These are phyloP conservation scores for Morpho achilles DNA, from an alignment of 2,888 invertebrate species.

Conservation along the genomic window DNA sequence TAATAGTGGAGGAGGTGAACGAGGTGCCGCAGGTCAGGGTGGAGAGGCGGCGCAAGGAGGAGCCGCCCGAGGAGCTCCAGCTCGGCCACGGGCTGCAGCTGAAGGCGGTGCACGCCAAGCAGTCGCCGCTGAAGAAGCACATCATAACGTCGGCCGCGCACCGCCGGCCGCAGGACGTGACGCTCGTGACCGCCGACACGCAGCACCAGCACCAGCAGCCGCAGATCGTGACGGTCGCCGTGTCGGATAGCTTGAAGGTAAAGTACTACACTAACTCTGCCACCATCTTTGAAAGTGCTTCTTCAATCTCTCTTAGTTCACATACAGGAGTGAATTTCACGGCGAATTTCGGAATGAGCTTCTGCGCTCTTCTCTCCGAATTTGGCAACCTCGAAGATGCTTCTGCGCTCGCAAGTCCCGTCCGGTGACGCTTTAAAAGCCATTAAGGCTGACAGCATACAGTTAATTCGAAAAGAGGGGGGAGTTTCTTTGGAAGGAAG, in stretches of 20 bases:
- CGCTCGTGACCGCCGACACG: constrained; percentile 31
- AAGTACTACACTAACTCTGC: not conserved
- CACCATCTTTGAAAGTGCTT: no score
- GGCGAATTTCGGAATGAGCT: no score
- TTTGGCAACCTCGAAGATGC: no score
- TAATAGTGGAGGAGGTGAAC: constrained; percentile 55
- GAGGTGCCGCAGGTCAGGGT: constrained; percentile 39
- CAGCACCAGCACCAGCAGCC: constrained; percentile 35
- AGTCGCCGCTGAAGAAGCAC: constrained; percentile 66
- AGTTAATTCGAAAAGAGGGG: no score
- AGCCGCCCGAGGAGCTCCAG: constrained; percentile 48
- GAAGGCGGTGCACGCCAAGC: constrained; percentile 53
- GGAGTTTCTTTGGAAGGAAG: no score
- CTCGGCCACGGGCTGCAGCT: constrained; percentile 50
- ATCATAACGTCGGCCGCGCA: constrained; percentile 53
- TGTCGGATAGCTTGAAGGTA: constrained; percentile 62
- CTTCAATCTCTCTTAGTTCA: no score
- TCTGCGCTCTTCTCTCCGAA: no score
- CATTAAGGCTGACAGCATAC: no score
- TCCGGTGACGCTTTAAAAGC: no score
- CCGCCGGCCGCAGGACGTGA: constrained; percentile 37
- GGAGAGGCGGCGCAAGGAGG: constrained; percentile 36
- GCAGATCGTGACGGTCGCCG: constrained; percentile 61
- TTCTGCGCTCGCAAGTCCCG: no score
- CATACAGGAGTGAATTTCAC: no score